These are phyloP conservation scores for Aleiodes testaceus DNA, from an alignment of 2,888 invertebrate species.

Conservation along the genomic window DNA sequence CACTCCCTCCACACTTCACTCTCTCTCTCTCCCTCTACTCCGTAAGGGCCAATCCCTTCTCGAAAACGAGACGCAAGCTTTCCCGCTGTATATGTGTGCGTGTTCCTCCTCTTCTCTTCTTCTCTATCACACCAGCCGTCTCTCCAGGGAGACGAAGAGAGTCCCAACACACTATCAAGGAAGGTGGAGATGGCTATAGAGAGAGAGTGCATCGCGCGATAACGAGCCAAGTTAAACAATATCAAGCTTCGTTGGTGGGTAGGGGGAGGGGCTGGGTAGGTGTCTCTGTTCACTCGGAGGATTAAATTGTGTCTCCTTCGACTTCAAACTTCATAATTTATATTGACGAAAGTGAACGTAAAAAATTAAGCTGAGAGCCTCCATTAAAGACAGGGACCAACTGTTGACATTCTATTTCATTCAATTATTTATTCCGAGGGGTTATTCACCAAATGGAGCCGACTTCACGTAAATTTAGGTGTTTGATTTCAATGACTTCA, in stretches of 20 bases:
- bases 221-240: slow-evolving; percentile 73
- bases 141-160: slow-evolving; percentile 41
- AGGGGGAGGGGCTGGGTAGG: neutral
- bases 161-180: slow-evolving; percentile 36
- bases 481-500: too few species aligned
- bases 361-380: too few species aligned
- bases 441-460: too few species aligned
- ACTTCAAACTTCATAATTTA: slow-evolving; percentile 30
- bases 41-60: slow-evolving; percentile 51
- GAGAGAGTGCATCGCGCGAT: slow-evolving; percentile 70
- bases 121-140: slow-evolving; percentile 44
- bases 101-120: slow-evolving; percentile 43
- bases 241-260: slow-evolving; percentile 61
- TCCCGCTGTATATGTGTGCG: slow-evolving; percentile 47
- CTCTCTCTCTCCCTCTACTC: slow-evolving; percentile 35
- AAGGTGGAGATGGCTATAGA: slow-evolving; percentile 64
- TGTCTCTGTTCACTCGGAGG: slow-evolving; percentile 23
- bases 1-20: slow-evolving; percentile 60
- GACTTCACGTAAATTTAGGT: too few species aligned
- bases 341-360: neutral
- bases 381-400: too few species aligned
- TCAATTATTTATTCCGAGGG: too few species aligned
- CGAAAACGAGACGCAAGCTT: slow-evolving; percentile 45
- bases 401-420: too few species aligned
- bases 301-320: slow-evolving; percentile 25